phyloP scores from a whole-genome alignment of 2,113 vertebrate species.

The Neopipo cinnamomea region DNA sequence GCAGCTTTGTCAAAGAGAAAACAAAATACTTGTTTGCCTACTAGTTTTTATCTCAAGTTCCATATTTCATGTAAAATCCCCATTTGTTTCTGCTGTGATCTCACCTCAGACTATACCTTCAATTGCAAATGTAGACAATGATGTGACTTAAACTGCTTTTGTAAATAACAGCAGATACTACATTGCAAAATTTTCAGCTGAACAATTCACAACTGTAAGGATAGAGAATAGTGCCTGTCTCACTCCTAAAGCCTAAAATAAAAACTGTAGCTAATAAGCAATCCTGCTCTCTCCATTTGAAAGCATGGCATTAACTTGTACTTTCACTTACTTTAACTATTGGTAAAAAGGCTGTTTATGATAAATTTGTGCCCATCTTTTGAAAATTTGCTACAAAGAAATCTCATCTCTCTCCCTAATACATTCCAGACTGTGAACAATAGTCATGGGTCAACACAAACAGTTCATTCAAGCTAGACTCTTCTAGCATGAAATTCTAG shows the following conservation, averaged over 20 bases:
- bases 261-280: background rate
- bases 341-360: background rate
- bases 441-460: background rate
- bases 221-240: background rate
- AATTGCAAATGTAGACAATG: background rate
- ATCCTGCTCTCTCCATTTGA: background rate
- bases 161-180: background rate
- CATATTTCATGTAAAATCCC: background rate
- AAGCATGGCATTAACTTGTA: background rate
- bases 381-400: background rate
- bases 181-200: background rate
- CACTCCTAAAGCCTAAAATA: background rate
- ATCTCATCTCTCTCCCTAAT: background rate
- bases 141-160: background rate
- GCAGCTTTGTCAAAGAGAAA: background rate
- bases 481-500: background rate
- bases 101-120: background rate
- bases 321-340: background rate
- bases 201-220: background rate
- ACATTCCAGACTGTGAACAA: background rate
- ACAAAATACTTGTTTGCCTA: background rate
- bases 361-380: background rate
- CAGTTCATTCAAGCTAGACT: background rate
- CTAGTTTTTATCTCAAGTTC: background rate
- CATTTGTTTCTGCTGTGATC: rapidly evolving